These are phyloP conservation scores for Tetramorium simillimum DNA, from an alignment of 1,140 invertebrate species.

Conservation along the genomic window DNA sequence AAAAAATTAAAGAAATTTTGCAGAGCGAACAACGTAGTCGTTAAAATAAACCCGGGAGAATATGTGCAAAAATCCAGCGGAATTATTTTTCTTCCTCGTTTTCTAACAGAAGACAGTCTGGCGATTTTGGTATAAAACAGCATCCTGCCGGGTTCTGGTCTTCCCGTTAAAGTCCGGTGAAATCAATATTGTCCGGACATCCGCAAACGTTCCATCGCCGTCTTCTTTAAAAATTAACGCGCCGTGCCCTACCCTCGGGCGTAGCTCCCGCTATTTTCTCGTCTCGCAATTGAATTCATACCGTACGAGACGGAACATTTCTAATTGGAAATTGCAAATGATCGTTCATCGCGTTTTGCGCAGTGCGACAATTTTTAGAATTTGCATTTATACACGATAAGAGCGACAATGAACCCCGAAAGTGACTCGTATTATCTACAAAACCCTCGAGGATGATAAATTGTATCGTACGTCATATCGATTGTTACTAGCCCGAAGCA, in stretches of 20 bases:
- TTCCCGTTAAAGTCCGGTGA: not conserved
- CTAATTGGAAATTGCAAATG: not conserved
- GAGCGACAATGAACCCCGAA: not conserved
- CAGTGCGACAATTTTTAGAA: slow-evolving; percentile 1
- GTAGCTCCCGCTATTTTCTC: not conserved
- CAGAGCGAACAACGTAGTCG: not conserved
- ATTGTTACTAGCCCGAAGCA: not conserved
- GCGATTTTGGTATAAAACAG: not conserved
- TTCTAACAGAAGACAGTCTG: not conserved
- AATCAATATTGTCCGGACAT: slow-evolving; percentile 46
- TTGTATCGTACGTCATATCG: slow-evolving; percentile 26
- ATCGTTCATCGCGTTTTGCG: not conserved
- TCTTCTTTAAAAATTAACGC: slow-evolving; percentile 43
- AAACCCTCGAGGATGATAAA: slow-evolving; percentile 35
- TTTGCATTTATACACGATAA: not conserved
- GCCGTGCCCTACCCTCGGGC: not conserved
- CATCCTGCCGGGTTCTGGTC: not conserved
- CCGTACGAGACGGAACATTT: not conserved
- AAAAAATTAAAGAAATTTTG: not conserved
- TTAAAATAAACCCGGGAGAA: not conserved
- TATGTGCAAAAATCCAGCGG: not conserved
- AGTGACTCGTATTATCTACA: not conserved
- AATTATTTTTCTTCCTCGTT: not conserved
- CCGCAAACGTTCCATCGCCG: slow-evolving; percentile 24
- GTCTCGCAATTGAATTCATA: not conserved